Evolutionary conservation across 2,797 vertebrate species (phyloP), one percentile per base, ranked within the genome.

Genomic region (Artibeus jamaicensis): DNA sequence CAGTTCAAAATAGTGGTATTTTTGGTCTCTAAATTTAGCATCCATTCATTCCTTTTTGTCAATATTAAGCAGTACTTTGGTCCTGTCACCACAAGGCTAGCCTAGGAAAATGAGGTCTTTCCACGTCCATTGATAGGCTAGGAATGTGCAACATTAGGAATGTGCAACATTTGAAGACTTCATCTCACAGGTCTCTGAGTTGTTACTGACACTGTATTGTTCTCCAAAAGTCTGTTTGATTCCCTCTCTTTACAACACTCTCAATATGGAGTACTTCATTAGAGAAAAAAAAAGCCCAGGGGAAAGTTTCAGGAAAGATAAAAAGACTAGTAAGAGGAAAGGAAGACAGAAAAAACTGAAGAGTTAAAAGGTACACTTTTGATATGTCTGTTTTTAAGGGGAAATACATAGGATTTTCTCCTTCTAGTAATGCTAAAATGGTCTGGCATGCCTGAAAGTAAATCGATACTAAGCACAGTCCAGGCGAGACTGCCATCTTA

Each of bases 381-480:
- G 57, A 32, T 22, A 67, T 6, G 46, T 89, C 91, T 89, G 42
- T 34, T 78, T 42, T 22, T 9, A 50, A 46, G 32, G 22, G 57
- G 34, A 86, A 96, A 73, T 67, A 26, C 11, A 62, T 7, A 65
- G 57, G 29, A 39, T 57, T 86, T 86, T 87, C 53, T 70, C 84
- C 59, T 92, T 94, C 97, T 96, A 86, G 39, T 97, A 95, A 97
- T 96, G 96, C 97, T 98, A 97, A 98, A 97, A 97, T 89, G 95
- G 95, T 97, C 96, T 95, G 96, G 97, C 97, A 95, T 97, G 98
- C 97, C 97, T 96, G 97, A 97, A 97, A 98, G 98, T 98, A 98
- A 99, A 99, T 98, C 98, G 87, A 99, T 98, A 98, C 97, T 96
- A 98, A 97, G 97, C 97, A 98, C 50, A 97, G 98, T 98, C 98